Evolutionary conservation across 2,888 invertebrate species (phyloP), one percentile per base, ranked within the genome.

Genomic region (Laothoe populi): DNA sequence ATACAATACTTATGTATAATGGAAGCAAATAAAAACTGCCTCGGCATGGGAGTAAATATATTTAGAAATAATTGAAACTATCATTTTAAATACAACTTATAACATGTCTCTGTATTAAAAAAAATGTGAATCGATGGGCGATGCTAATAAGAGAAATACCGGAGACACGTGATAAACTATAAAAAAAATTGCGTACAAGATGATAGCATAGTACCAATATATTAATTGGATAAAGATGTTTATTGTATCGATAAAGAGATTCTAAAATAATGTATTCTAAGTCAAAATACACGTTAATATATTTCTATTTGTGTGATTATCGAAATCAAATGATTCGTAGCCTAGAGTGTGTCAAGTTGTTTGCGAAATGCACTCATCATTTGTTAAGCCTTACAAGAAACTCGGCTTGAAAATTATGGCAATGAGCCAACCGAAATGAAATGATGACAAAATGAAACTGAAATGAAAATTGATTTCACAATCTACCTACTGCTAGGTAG

Each of bases 371-470:
- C 53, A 35, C 31, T 53, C 19, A 53, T 53, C 35, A 35, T 11
- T 53, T 31, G 35, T 53, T 53, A 31, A 19, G 11, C 11, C 53
- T 35, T 53, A 19, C 53, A 53, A 35, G 53, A 53, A 53, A 53
- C 31, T 35, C 16, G 19, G 44, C 23, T 19, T 53, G 16, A 53
- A 44, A 44, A 35, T 19, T 35, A 31, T 53, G 53, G 53, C 11
- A 11, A 35, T 19, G 31, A 4, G 53, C 53, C 53, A 53, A 53
- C 19, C 11, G 11, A 31, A 35, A 35, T 53, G 4, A 53, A 35
- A 53, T 21, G 16, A 19, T 11, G 16, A n/a, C n/a, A n/a, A n/a
- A n/a, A n/a, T n/a, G n/a, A n/a, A n/a, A n/a, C n/a, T n/a, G n/a
- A n/a, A 19, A 31, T 31, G 31, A 19, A 21, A 53, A 53, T 31